Evolutionary conservation across 2,113 vertebrate species (phyloP).

Genomic region (Mellivora capensis): DNA sequence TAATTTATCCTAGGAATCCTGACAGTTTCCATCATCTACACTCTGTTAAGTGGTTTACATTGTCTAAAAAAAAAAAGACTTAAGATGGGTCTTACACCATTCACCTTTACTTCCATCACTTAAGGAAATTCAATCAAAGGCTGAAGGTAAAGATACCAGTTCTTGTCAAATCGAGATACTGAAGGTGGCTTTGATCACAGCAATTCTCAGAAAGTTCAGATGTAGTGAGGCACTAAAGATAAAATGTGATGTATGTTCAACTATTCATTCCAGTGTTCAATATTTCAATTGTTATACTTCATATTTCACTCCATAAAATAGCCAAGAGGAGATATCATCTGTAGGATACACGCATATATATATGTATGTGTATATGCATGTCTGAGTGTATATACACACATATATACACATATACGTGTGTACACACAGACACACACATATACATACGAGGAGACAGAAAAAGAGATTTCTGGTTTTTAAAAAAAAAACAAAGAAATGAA

Average conservation of each 20-base stretch:
- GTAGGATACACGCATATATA: background rate
- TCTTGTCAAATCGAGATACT: background rate
- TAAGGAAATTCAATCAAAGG: constrained; percentile 16
- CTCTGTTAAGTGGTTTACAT: background rate
- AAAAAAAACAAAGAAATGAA: background rate
- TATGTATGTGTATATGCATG: rapidly evolving
- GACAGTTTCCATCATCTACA: background rate
- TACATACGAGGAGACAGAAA: background rate
- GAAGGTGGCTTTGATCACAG: background rate
- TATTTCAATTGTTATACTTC: background rate
- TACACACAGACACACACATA: background rate
- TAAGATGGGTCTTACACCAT: background rate
- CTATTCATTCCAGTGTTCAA: background rate
- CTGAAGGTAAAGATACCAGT: background rate
- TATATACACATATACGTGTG: rapidly evolving
- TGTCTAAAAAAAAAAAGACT: background rate
- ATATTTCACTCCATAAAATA: background rate
- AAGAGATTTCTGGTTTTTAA: background rate
- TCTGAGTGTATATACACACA: background rate
- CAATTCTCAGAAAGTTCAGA: background rate
- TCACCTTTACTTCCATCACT: background rate
- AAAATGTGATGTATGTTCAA: background rate
- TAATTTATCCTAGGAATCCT: background rate
- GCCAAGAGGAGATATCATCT: background rate
- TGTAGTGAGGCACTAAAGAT: background rate